Evolutionary conservation across 2,113 vertebrate species (phyloP).

Genomic region (Bothrops jararaca): DNA sequence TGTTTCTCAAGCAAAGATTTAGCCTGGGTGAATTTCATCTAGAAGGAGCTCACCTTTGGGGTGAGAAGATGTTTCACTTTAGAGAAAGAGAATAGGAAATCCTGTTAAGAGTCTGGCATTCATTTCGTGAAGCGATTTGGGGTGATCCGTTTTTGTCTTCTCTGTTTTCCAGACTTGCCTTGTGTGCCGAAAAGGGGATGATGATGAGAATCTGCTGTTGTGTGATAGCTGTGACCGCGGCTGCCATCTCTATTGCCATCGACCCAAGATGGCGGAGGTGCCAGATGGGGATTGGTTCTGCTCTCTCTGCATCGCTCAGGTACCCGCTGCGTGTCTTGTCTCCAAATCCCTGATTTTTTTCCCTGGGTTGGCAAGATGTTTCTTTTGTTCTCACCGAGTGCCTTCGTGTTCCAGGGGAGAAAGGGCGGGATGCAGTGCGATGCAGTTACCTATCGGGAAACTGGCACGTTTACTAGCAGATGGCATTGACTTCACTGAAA

Average conservation of each 20-base stretch:
- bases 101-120: not conserved
- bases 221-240: constrained; percentile 94
- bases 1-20: not conserved
- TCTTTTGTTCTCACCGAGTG: not conserved
- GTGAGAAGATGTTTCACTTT: not conserved
- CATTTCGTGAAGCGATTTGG: not conserved
- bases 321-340: constrained; percentile 44
- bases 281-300: constrained; percentile 98
- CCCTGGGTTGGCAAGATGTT: not conserved
- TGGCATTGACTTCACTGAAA: not conserved
- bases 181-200: constrained; percentile 90
- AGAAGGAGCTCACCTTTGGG: not conserved
- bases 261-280: constrained; percentile 86
- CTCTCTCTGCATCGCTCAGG: constrained; percentile 82
- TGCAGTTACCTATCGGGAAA: not conserved
- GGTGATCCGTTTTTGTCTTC: not conserved
- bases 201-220: constrained; percentile 89
- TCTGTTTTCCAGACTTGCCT: constrained; percentile 79
- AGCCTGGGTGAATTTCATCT: not conserved
- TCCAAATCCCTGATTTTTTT: not conserved
- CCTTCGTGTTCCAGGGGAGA: not conserved
- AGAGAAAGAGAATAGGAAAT: not conserved
- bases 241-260: constrained; percentile 96
- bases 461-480: not conserved
- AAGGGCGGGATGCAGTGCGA: not conserved